These are phyloP conservation scores for Gobio gobio DNA, from an alignment of 2,113 vertebrate species.

Conservation along the genomic window DNA sequence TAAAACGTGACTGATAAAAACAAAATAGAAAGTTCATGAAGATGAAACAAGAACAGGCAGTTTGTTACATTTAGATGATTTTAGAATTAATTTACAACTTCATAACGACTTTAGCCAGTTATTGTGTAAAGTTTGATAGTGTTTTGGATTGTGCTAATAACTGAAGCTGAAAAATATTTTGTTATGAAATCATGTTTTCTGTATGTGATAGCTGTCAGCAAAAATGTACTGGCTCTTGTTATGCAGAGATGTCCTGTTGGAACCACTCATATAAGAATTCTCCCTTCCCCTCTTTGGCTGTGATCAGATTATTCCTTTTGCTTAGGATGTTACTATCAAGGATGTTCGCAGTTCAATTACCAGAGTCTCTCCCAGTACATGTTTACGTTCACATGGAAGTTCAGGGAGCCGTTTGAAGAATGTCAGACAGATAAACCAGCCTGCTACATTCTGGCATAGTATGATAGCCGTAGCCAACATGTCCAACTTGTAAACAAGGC, in stretches of 20 bases:
- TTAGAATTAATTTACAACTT: not conserved
- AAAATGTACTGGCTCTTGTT: conserved; percentile 9
- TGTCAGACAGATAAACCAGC: conserved; percentile 63
- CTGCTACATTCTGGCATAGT: conserved; percentile 52
- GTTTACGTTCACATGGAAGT: conserved; percentile 72
- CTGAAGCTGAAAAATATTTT: not conserved
- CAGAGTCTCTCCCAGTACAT: conserved; percentile 54
- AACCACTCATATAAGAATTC: conserved; percentile 19
- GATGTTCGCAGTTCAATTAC: conserved; percentile 52
- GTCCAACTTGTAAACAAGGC: conserved; percentile 60
- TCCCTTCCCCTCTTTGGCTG: conserved; percentile 23
- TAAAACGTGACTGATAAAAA: too few species aligned
- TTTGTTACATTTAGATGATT: not conserved
- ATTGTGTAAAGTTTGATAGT: not conserved
- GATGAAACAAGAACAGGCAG: too few species aligned
- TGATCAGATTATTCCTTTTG: conserved; percentile 46
- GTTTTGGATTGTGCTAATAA: not conserved
- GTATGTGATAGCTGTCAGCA: not conserved
- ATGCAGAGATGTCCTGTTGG: conserved; percentile 4
- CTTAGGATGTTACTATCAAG: conserved; percentile 39
- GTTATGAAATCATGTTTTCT: not conserved
- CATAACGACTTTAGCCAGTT: not conserved
- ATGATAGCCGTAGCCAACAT: conserved; percentile 49
- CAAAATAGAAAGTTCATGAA: too few species aligned
- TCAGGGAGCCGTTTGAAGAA: conserved; percentile 74